Conservation (phyloP, 2,888 invertebrate genomes). For the Amblyteles armatorius region DNA sequence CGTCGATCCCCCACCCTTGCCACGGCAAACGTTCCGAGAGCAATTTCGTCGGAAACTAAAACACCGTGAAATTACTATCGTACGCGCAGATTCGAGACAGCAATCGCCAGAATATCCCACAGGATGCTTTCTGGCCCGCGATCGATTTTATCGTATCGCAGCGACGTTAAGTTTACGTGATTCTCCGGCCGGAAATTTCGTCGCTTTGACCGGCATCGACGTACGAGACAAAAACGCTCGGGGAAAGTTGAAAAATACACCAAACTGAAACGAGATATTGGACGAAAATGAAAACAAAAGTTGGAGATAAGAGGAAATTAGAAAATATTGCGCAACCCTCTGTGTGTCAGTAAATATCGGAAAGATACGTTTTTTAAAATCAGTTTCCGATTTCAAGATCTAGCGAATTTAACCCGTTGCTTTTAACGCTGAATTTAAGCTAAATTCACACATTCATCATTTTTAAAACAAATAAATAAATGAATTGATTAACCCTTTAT, state of each 20-base stretch:
- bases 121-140: constrained; percentile 15
- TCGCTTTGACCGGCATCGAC: constrained; percentile 33
- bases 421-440: no score
- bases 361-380: background rate
- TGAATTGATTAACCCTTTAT: background rate
- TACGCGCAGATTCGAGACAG: constrained; percentile 54
- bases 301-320: background rate
- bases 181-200: constrained; percentile 48
- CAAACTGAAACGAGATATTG: background rate
- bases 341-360: background rate
- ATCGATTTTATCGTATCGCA: constrained; percentile 59
- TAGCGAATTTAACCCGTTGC: background rate
- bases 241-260: background rate
- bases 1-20: constrained; percentile 42
- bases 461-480: background rate
- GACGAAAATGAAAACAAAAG: background rate
- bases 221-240: background rate
- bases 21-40: constrained; percentile 62
- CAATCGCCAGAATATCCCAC: background rate
- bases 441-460: no score
- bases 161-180: constrained; percentile 8
- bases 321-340: background rate
- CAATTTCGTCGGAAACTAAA: constrained; percentile 68
- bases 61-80: constrained; percentile 71
- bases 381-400: background rate